These are phyloP conservation scores for Cetoscarus ocellatus DNA, from an alignment of 2,797 vertebrate genomes.

Conservation along the genomic window DNA sequence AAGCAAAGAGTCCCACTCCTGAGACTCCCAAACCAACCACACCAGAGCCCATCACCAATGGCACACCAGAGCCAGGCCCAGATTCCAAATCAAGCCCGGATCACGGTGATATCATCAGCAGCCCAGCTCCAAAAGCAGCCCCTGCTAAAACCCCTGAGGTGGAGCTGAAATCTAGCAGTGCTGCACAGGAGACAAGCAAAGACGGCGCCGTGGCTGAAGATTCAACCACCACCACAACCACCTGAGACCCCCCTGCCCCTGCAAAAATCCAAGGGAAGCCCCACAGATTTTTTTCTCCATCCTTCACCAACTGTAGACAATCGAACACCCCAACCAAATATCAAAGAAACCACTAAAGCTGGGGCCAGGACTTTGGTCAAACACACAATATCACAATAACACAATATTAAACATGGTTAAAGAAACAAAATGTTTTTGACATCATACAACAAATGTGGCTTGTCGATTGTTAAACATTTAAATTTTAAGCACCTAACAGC, in stretches of 20 bases:
- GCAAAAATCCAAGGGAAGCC: constrained; percentile 47
- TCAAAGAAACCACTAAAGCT: constrained; percentile 69
- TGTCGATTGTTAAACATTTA: constrained; percentile 50
- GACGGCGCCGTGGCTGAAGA: constrained; percentile 68
- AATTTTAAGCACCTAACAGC: constrained; percentile 46
- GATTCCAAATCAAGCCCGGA: constrained; percentile 73
- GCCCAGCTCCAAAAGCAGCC: constrained; percentile 59
- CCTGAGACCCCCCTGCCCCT: constrained; percentile 59
- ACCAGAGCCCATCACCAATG: constrained; percentile 79
- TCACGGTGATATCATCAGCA: constrained; percentile 56
- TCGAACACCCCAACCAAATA: constrained; percentile 73
- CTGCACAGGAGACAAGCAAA: constrained; percentile 63
- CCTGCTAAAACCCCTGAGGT: constrained; percentile 80
- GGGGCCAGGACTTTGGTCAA: constrained; percentile 66
- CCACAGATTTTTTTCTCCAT: constrained; percentile 62
- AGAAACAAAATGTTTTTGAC: constrained; percentile 49
- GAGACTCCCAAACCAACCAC: constrained; percentile 65
- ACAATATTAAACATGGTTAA: constrained; percentile 40
- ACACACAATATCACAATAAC: constrained; percentile 59
- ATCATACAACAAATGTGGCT: constrained; percentile 45
- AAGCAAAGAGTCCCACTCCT: constrained; percentile 28
- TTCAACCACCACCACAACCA: constrained; percentile 59
- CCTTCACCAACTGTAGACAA: constrained; percentile 75
- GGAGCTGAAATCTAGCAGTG: constrained; percentile 70
- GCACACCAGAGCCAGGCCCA: constrained; percentile 71